Evolutionary conservation across 2,113 vertebrate species (phyloP), one percentile per base, ranked within the genome.

Genomic region (Morone chrysops): DNA sequence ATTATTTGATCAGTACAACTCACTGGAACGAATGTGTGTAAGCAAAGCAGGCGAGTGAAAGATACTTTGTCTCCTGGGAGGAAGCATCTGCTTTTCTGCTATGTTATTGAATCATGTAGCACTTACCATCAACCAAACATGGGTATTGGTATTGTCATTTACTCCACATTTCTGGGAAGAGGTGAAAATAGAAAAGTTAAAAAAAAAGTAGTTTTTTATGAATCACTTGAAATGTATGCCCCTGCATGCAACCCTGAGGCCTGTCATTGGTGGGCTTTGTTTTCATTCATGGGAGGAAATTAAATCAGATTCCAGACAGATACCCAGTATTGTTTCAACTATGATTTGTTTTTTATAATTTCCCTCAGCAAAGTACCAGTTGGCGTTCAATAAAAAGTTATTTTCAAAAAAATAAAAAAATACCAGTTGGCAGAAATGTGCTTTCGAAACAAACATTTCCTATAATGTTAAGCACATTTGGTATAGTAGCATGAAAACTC

Each of bases 291-390:
- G 31, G 71, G 68, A 86, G 82, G 80, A 81, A 85, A 89, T 82
- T 67, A 80, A 89, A 89, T 85, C 80, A 25, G 78, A 94, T 88
- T 82, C 65, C 83, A 79, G 67, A 75, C 78, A 86, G 78, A 89
- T 83, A 78, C 59, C 68, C 73, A 38, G 59, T 81, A 73, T 81
- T 89, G 78, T 91, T 92, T 91, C 85, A 86, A 56, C 38, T 75
- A 57, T 31, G 61, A 43, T 70, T 82, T 82, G 6, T 63, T 72
- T 83, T 83, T 65, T 56, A 86, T 61, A 70, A 72, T 80, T 82
- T 84, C 68, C 61, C 65, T 50, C 66, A 57, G 81, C 82, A 60
- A 79, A 11, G 72, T 70, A 83, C 38, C 65, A 71, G 14, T 62
- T 63, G 69, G 75, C 69, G 25, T 25, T 25, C 25, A 25, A 25